Evolutionary conservation across 2,113 vertebrate species (phyloP), one percentile per base, ranked within the genome.

Genomic region (Elephas maximus): DNA sequence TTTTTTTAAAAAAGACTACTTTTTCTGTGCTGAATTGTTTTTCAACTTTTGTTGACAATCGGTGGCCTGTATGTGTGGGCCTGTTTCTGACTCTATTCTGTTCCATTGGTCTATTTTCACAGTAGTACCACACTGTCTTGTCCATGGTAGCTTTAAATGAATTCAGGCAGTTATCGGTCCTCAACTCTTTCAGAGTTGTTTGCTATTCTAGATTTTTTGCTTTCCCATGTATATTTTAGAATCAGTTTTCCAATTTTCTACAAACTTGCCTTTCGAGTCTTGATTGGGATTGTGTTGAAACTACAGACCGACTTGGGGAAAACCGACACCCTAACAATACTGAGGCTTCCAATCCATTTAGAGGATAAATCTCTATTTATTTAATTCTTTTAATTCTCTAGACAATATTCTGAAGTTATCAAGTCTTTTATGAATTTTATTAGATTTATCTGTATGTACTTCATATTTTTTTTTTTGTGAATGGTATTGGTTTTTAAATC

Each of bases 401-500:
- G 84, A n/a, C 2, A 83, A 45, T 62, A 30, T 62, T 91, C 85
- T 28, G 62, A 82, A 53, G 3, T 79, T 93, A 73, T 71, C 41
- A 45, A 3, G 37, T 62, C 5, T 81, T 28, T 90, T 2, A 26
- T 62, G 7, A 20, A 23, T 69, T 71, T 74, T 82, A 41, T 28
- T 33, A 28, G 62, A 73, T 74, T 91, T 93, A 65, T 21, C 4
- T 30, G 44, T 73, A 28, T 45, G 23, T 51, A 53, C 62, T 69
- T 71, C 24, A 41, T 60, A 37, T 79, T 87, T 96, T 87, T 96
- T 74, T 9, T 84, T 23, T n/a, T 78, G 11, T 30, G 63, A 91
- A 73, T 65, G 12, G 10, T 6, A 33, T 28, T 48, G 2, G 12
- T 28, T 51, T 79, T 73, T 28, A 87, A 62, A 95, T 91, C 83